These are phyloP conservation scores for Tuberolachnus salignus DNA, from an alignment of 2,888 invertebrate species.

Conservation along the genomic window DNA sequence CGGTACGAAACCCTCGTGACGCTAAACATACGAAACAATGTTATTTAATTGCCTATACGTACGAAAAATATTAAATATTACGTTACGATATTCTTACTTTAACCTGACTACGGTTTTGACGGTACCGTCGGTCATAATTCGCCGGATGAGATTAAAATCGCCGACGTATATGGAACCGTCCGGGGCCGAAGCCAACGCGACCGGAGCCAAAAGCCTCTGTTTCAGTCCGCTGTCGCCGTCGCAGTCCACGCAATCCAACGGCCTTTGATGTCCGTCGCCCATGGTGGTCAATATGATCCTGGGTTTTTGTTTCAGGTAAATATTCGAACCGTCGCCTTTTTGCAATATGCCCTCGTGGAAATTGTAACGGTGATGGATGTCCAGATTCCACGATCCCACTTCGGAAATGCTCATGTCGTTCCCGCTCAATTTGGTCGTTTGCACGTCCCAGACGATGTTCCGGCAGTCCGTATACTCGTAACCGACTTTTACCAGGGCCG, in stretches of 20 bases:
- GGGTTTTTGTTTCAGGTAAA: constrained; percentile 91
- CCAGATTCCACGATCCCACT: constrained; percentile 96
- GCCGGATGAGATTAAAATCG: constrained; percentile 91
- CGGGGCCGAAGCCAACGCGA: constrained; percentile 87
- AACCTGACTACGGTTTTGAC: constrained; percentile 79
- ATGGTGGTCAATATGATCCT: constrained; percentile 87
- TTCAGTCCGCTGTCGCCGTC: constrained; percentile 74
- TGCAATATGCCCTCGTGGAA: constrained; percentile 97
- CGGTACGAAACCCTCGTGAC: constrained; percentile 93
- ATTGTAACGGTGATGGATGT: constrained; percentile 97
- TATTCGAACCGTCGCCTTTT: constrained; percentile 95
- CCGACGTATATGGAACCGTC: constrained; percentile 95
- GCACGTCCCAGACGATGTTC: constrained; percentile 93
- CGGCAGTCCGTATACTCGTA: constrained; percentile 94
- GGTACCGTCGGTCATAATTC: constrained; percentile 83
- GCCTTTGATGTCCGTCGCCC: constrained; percentile 90
- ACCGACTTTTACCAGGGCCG: constrained; percentile 92
- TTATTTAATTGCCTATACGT: neutral
- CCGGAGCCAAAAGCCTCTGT: constrained; percentile 86
- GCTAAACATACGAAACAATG: constrained; percentile 65
- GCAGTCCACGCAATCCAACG: constrained; percentile 81
- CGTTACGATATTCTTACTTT: constrained; percentile 72
- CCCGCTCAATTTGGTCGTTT: constrained; percentile 92
- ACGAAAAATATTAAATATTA: neutral
- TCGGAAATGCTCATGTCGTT: constrained; percentile 97